phyloP scores from a whole-genome alignment of 2,113 vertebrate genomes.

The Lasiurus cinereus region DNA sequence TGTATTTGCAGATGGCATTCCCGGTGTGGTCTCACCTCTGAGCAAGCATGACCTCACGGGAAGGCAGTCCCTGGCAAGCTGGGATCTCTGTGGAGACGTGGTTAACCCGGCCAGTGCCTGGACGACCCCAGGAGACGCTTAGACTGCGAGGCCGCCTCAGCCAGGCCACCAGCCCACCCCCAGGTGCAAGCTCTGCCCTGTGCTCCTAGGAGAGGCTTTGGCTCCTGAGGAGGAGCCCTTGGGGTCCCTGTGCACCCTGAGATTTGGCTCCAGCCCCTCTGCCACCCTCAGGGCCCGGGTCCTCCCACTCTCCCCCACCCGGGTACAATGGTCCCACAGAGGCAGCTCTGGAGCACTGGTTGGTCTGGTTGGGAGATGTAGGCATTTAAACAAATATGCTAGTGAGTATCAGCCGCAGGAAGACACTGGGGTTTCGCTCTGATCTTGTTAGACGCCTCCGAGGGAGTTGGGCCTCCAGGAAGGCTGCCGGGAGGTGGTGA shows the following conservation, averaged over 20 bases:
- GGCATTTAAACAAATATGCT: not conserved
- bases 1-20: not conserved
- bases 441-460: not conserved
- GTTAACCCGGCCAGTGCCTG: fast-evolving
- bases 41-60: not conserved
- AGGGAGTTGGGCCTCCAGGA: not conserved
- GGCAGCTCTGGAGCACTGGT: not conserved
- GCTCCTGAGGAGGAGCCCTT: not conserved
- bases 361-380: not conserved
- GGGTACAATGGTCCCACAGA: not conserved
- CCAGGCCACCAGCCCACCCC: not conserved
- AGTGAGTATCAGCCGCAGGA: not conserved
- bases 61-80: not conserved
- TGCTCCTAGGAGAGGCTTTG: not conserved
- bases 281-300: not conserved
- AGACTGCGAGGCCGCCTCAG: not conserved
- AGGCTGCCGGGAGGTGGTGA: not conserved
- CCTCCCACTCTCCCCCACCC: not conserved
- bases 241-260: not conserved
- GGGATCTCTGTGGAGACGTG: not conserved
- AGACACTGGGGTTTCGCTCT: not conserved
- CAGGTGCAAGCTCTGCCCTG: fast-evolving
- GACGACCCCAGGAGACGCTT: fast-evolving
- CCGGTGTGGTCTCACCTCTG: not conserved
- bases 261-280: not conserved